A percentile compares a stretch with the other conserved stretches of the same genome.
Conservation (phyloP, 1,140 invertebrate species). For the Drosophila nasuta region DNA sequence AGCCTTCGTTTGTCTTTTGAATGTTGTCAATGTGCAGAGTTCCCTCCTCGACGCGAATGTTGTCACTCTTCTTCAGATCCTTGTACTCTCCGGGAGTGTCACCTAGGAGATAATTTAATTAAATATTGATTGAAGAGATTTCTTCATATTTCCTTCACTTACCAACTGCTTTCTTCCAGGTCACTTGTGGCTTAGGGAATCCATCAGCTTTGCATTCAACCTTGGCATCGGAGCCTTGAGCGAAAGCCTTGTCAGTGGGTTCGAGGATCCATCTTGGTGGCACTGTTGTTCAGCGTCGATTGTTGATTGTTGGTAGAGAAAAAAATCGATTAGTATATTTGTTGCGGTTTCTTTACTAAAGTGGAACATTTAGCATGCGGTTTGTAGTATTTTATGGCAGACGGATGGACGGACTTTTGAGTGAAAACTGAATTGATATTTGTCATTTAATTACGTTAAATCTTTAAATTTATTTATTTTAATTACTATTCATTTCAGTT, state of each 20-base stretch:
- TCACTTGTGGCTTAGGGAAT: constrained; percentile 96
- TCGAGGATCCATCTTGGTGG: constrained; percentile 98
- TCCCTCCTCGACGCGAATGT: constrained; percentile 95
- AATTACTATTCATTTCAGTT: constrained; percentile 54
- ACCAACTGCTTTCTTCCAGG: constrained; percentile 98
- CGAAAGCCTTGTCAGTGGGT: constrained; percentile 97
- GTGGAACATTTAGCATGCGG: constrained; percentile 63
- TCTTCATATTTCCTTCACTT: constrained; percentile 57
- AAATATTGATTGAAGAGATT: background rate
- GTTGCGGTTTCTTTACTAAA: constrained; percentile 13
- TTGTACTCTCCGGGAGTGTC: constrained; percentile 96
- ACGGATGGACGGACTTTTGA: constrained; percentile 70
- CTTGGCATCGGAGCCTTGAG: constrained; percentile 95
- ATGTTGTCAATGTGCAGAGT: constrained; percentile 95
- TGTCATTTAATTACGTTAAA: too few species aligned
- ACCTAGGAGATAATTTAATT: constrained; percentile 86
- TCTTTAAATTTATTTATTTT: background rate
- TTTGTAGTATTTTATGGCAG: constrained; percentile 13
- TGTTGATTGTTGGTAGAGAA: constrained; percentile 28
- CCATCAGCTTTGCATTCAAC: constrained; percentile 98
- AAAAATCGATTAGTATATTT: constrained; percentile 66
- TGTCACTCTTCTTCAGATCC: constrained; percentile 94
- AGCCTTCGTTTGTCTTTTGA: constrained; percentile 96
- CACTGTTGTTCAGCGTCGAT: constrained; percentile 87
- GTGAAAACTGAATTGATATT: constrained; percentile 49